Evolutionary conservation across 1,140 invertebrate species (phyloP).

Genomic region (Apis dorsata): DNA sequence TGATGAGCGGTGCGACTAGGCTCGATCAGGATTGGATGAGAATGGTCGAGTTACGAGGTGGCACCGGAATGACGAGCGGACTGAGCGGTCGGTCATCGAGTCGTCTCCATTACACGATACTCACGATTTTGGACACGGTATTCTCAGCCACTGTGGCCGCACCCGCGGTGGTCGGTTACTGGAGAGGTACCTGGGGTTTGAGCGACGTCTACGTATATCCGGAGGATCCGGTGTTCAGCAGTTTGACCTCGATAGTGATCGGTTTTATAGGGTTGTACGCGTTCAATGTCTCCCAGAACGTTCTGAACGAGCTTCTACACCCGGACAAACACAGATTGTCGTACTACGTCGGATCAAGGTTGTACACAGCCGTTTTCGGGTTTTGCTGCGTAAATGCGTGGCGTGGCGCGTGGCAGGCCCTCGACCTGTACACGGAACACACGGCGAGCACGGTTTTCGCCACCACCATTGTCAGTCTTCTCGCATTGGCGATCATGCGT

Average conservation of each 20-base stretch:
- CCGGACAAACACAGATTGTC: conserved; percentile 85
- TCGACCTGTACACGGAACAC: conserved; percentile 86
- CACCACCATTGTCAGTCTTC: conserved; percentile 83
- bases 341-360: conserved; percentile 86
- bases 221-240: conserved; percentile 81
- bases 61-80: conserved; percentile 71
- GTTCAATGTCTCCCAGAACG: conserved; percentile 85
- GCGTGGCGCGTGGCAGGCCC: conserved; percentile 89
- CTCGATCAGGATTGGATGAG: conserved; percentile 68
- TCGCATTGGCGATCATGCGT: conserved; percentile 84
- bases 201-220: conserved; percentile 87
- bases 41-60: conserved; percentile 74
- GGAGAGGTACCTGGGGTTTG: conserved; percentile 91
- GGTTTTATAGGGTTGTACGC: conserved; percentile 85
- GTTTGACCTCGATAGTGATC: conserved; percentile 84
- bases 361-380: conserved; percentile 88
- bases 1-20: conserved; percentile 61
- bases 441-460: conserved; percentile 81
- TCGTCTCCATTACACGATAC: conserved; percentile 80
- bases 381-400: conserved; percentile 91
- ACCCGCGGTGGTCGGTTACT: conserved; percentile 90
- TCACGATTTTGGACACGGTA: conserved; percentile 85
- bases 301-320: conserved; percentile 82
- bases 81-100: conserved; percentile 69
- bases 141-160: conserved; percentile 87